A percentile compares a stretch with the other conserved stretches of the same genome.
phyloP scores from a whole-genome alignment of 2,113 vertebrate species.

The Apaloderma vittatum region DNA sequence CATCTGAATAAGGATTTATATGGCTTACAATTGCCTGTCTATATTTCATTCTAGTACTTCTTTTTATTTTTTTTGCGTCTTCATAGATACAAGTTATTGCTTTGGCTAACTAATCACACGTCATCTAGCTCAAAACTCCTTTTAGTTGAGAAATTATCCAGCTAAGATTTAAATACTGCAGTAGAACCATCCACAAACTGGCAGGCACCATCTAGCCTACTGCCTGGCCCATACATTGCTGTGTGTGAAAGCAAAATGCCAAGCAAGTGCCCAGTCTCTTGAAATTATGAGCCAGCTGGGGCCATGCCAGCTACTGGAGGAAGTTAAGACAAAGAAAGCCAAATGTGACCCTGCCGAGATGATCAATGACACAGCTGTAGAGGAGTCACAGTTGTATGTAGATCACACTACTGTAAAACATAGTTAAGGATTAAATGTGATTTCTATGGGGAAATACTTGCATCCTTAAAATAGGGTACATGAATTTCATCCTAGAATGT shows the following conservation, averaged over 20 bases:
- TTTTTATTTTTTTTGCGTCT: neutral
- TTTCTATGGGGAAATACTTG: neutral
- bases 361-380: neutral
- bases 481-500: neutral
- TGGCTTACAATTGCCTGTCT: neutral
- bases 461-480: neutral
- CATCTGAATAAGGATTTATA: neutral
- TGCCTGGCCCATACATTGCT: neutral
- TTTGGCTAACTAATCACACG: neutral
- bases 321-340: neutral
- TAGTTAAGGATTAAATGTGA: neutral
- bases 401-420: neutral
- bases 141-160: neutral
- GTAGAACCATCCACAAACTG: neutral
- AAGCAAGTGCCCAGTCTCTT: neutral
- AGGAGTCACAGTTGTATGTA: neutral
- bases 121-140: neutral
- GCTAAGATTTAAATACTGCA: neutral
- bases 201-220: neutral
- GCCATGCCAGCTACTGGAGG: neutral
- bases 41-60: neutral
- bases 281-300: slow-evolving; percentile 2
- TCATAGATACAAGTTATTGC: neutral
- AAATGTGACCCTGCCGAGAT: neutral
- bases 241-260: neutral